phyloP scores from a whole-genome alignment of 2,888 invertebrate genomes.

The Halictus ligatus region DNA sequence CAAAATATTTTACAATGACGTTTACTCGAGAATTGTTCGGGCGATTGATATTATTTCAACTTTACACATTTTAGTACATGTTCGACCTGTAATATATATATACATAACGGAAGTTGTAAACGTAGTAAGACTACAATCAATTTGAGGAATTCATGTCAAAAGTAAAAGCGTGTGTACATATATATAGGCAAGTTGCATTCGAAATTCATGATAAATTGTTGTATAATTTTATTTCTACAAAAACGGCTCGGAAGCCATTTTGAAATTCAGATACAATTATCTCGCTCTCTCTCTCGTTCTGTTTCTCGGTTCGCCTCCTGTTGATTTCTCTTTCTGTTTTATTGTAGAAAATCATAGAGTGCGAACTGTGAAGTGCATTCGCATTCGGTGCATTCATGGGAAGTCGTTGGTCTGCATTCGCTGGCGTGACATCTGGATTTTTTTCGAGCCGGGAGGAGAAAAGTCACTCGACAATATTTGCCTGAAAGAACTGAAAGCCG shows the following conservation, averaged over 20 bases:
- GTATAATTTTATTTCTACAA: not conserved
- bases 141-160: not conserved
- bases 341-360: slow-evolving; percentile 31
- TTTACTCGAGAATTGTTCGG: not conserved
- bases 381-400: slow-evolving; percentile 29
- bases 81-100: not conserved
- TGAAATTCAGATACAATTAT: slow-evolving; percentile 17
- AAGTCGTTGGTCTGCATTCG: slow-evolving; percentile 40
- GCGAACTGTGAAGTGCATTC: slow-evolving; percentile 15
- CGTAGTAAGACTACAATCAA: not conserved
- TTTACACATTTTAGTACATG: not conserved
- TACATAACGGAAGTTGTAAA: not conserved
- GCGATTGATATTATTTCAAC: too few relatives aligned
- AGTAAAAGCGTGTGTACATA: not conserved
- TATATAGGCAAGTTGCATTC: not conserved
- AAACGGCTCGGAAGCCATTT: slow-evolving; percentile 14
- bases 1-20: not conserved
- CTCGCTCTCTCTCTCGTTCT: not conserved
- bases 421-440: slow-evolving; percentile 28
- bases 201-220: not conserved
- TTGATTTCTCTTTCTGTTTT: slow-evolving; percentile 2
- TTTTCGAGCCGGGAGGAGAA: slow-evolving; percentile 13
- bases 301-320: not conserved
- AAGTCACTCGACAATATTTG: slow-evolving; percentile 9
- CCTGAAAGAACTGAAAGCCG: slow-evolving; percentile 9